Evolutionary conservation across 2,797 vertebrate species (phyloP).

Genomic region (Otus scops): DNA sequence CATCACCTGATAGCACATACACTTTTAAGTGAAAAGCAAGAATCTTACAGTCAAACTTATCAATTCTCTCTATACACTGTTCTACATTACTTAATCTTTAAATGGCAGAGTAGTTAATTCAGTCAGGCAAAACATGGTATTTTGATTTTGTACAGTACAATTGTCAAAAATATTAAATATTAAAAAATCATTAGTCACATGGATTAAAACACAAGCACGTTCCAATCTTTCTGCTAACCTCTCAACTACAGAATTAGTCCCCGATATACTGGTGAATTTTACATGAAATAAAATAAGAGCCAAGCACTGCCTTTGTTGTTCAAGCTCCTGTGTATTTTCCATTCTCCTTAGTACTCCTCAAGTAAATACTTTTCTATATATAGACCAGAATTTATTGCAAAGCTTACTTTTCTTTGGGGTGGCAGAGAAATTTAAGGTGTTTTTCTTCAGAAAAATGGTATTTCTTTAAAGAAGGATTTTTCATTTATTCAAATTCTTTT

Average conservation of each 20-base stretch:
- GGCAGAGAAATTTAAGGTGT: background rate
- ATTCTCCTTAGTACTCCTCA: background rate
- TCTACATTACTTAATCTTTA: background rate
- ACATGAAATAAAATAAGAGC: background rate
- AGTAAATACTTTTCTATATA: background rate
- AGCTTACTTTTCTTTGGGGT: background rate
- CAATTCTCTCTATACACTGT: background rate
- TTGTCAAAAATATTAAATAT: background rate
- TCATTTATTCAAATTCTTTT: background rate
- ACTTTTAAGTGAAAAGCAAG: background rate
- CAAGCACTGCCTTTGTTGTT: background rate
- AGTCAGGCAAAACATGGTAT: background rate
- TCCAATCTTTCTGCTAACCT: background rate
- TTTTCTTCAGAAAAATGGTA: background rate
- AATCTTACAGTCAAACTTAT: background rate
- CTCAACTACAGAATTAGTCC: background rate
- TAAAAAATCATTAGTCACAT: background rate
- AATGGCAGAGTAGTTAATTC: conserved; percentile 12
- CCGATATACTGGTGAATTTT: background rate
- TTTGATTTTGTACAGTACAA: background rate
- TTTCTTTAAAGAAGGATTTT: background rate
- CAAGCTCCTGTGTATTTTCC: background rate
- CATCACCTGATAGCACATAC: background rate
- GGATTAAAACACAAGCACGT: background rate
- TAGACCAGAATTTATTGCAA: background rate